A percentile compares a stretch with the other conserved stretches of the same genome.
phyloP scores from a whole-genome alignment of 2,113 vertebrate genomes.

The Pelvicachromis taeniatus region DNA sequence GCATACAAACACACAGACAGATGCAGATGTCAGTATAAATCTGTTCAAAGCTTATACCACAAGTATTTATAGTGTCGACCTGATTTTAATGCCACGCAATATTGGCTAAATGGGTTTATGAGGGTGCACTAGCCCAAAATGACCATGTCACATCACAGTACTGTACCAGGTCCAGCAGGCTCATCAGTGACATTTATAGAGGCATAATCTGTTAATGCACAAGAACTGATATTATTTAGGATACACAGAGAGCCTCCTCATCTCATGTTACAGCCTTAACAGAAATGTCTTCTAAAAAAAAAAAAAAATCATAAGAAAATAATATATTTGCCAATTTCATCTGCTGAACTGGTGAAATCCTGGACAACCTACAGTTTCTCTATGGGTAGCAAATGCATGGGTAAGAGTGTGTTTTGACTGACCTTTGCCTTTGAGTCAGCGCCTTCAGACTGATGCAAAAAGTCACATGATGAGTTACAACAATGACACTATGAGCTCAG shows the following conservation, averaged over 20 bases:
- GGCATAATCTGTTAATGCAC: not conserved
- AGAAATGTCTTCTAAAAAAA: not conserved
- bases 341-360: not conserved
- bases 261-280: not conserved
- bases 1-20: not conserved
- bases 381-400: not conserved
- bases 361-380: not conserved
- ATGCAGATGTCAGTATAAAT: not conserved
- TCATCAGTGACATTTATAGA: not conserved
- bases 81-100: not conserved
- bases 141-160: not conserved
- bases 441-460: not conserved
- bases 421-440: constrained; percentile 7
- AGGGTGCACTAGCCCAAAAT: not conserved
- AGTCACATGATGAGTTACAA: not conserved
- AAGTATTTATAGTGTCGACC: not conserved
- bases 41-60: not conserved
- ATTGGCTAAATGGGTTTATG: not conserved
- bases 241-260: not conserved
- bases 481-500: not conserved
- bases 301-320: not conserved
- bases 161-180: fast-evolving
- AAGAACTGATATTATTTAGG: not conserved
- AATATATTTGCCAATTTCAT: not conserved
- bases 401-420: not conserved